Evolutionary conservation across 92 coral and sea anemone species (phyloP).

Genomic region (Palythoa grandis): DNA sequence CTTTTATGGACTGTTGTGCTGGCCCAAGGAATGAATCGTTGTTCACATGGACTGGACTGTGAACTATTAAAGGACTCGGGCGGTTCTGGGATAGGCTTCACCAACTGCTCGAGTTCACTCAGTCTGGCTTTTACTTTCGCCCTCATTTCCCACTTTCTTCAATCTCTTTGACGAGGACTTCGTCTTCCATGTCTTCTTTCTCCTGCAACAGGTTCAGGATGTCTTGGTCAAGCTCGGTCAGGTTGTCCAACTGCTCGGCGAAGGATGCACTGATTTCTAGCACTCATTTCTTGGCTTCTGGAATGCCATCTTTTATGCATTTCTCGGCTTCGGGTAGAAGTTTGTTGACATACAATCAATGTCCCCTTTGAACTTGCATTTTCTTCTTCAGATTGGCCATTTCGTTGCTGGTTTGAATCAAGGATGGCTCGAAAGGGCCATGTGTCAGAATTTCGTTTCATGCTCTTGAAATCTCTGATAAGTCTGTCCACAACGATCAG

Average conservation of each 20-base stretch:
- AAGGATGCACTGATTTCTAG: neutral
- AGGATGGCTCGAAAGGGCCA: neutral
- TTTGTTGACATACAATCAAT: neutral
- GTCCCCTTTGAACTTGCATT: slow-evolving; percentile 11
- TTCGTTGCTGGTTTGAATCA: neutral
- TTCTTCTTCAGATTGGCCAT: slow-evolving; percentile 1
- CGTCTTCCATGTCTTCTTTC: neutral
- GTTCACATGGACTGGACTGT: slow-evolving; percentile 2
- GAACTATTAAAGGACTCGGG: neutral
- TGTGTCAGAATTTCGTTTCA: neutral
- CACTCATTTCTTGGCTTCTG: neutral
- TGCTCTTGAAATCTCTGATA: neutral
- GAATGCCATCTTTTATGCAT: neutral
- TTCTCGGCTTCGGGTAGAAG: neutral
- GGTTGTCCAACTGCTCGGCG: neutral
- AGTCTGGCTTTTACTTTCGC: slow-evolving; percentile 5
- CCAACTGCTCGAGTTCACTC: neutral
- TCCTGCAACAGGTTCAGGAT: slow-evolving; percentile 8
- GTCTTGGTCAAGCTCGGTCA: neutral
- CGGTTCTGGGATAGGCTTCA: neutral
- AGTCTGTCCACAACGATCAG: too few relatives aligned
- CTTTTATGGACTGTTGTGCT: neutral
- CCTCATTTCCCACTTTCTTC: neutral
- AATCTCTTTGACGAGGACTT: neutral
- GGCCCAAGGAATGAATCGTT: slow-evolving; percentile 10